phyloP scores from a whole-genome alignment of 2,113 vertebrate species.

The Microtus oregoni region DNA sequence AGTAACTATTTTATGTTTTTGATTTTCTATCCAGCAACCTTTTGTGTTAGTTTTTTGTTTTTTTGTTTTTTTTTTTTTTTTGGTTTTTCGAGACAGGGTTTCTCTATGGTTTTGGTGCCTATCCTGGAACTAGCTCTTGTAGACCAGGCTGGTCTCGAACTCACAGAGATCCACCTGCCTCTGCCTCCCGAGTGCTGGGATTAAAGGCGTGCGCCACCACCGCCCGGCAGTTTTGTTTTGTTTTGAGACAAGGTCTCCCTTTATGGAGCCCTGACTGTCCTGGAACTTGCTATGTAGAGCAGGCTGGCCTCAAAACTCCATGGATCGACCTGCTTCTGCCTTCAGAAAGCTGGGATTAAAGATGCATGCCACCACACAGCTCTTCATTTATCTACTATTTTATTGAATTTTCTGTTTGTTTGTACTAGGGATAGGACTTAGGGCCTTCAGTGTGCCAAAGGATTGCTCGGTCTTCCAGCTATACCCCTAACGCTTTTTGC shows the following conservation, averaged over 20 bases:
- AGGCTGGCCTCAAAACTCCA: neutral
- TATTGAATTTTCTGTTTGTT: neutral
- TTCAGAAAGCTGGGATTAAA: neutral
- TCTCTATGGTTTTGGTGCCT: no score
- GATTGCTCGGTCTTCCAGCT: neutral
- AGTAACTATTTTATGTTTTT: slow-evolving; percentile 53
- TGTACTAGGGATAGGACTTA: neutral
- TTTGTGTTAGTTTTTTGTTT: neutral
- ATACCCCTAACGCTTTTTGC: neutral
- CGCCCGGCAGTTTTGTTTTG: neutral
- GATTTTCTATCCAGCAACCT: slow-evolving; percentile 38
- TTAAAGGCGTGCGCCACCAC: no score
- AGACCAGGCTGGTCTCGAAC: no score
- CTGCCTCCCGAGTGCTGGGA: no score
- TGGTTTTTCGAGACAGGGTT: no score
- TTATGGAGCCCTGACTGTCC: no score
- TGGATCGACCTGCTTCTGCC: no score
- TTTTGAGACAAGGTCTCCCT: no score
- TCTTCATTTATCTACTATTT: slow-evolving; percentile 28
- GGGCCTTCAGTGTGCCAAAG: neutral
- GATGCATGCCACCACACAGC: neutral
- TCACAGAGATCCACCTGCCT: no score
- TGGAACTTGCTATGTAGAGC: neutral
- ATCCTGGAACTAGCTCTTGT: no score
- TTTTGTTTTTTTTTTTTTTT: neutral